Evolutionary conservation across 35 echinoderm and acorn worm species (phyloP).

Genomic region (Anneissia japonica): DNA sequence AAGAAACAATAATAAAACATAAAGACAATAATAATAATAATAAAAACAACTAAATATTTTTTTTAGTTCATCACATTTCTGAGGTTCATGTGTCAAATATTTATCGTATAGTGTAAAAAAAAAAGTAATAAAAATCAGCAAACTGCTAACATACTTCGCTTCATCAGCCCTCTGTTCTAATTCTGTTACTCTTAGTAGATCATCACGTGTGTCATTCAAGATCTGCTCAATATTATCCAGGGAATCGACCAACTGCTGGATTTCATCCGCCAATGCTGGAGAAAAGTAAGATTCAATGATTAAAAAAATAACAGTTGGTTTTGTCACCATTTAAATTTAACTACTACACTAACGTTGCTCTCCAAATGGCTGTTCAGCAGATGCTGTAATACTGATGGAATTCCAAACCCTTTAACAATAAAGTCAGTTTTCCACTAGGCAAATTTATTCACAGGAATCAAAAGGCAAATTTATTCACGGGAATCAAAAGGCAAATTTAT

Average conservation of each 20-base stretch:
- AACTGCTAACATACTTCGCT: conserved; percentile 49
- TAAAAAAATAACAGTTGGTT: no score
- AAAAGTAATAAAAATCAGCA: neutral
- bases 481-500: no score
- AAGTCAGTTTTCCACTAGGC: no score
- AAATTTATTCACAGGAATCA: no score
- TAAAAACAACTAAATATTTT: neutral
- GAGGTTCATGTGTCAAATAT: neutral
- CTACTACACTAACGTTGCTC: no score
- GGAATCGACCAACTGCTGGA: conserved; percentile 61
- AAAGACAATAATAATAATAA: neutral
- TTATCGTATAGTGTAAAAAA: neutral
- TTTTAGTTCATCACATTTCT: neutral
- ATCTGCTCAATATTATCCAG: conserved; percentile 84
- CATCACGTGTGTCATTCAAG: conserved; percentile 69
- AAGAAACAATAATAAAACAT: neutral
- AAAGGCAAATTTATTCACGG: no score
- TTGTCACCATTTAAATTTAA: no score
- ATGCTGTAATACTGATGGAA: no score
- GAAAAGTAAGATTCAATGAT: no score
- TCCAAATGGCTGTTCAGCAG: no score
- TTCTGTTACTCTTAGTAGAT: conserved; percentile 48
- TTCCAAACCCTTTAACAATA: no score
- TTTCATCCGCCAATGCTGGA: conserved; percentile 72
- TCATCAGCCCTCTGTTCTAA: conserved; percentile 80